Evolutionary conservation across 2,113 vertebrate species (phyloP).

Genomic region (Plecotus auritus): DNA sequence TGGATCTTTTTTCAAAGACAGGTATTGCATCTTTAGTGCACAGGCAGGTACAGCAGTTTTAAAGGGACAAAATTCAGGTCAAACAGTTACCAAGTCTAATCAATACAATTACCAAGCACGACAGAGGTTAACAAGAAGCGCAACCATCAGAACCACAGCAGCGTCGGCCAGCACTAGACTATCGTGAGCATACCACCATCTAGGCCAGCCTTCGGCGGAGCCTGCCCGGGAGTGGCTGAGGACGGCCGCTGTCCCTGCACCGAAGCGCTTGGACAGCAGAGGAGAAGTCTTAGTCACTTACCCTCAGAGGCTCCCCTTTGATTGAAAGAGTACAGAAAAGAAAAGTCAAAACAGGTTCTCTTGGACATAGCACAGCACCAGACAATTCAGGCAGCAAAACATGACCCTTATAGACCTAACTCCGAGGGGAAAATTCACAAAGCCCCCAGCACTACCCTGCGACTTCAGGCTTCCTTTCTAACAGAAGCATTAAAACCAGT

Average conservation of each 20-base stretch:
- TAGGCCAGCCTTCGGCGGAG: constrained; percentile 88
- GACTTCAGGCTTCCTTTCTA: constrained; percentile 37
- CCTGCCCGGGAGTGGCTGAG: constrained; percentile 88
- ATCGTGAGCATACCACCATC: constrained; percentile 85
- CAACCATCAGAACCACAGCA: constrained; percentile 77
- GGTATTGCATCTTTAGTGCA: constrained; percentile 63
- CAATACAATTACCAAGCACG: constrained; percentile 74
- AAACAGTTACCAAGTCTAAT: constrained; percentile 68
- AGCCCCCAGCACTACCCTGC: background rate
- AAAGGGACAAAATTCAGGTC: constrained; percentile 50
- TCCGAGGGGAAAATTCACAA: background rate
- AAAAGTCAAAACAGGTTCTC: constrained; percentile 90
- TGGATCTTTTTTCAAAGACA: background rate
- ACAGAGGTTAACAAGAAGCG: constrained; percentile 72
- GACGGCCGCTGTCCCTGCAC: constrained; percentile 90
- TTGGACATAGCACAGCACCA: constrained; percentile 83
- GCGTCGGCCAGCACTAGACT: constrained; percentile 84
- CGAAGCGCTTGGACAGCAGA: constrained; percentile 88
- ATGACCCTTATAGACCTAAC: constrained; percentile 74
- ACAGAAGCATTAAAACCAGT: background rate
- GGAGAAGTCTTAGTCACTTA: constrained; percentile 93
- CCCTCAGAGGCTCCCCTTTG: constrained; percentile 92
- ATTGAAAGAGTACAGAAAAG: constrained; percentile 92
- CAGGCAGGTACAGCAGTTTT: constrained; percentile 62
- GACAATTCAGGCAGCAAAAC: constrained; percentile 86